These are phyloP conservation scores for Dendroctonus valens DNA, from an alignment of 1,140 invertebrate genomes.

Conservation along the genomic window DNA sequence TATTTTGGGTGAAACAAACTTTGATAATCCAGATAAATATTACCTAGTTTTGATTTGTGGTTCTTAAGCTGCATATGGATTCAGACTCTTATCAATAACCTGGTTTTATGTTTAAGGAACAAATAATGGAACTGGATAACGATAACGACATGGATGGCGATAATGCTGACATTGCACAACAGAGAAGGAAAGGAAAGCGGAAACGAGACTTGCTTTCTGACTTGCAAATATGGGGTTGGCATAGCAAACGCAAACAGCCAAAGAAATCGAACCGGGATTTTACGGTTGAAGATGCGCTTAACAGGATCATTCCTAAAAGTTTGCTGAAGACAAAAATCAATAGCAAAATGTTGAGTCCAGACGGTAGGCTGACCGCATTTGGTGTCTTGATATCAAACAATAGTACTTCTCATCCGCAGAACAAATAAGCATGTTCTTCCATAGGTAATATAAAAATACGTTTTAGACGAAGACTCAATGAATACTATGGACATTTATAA, in stretches of 20 bases:
- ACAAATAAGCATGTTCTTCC: neutral
- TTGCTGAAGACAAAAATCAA: constrained; percentile 53
- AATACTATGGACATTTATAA: constrained; percentile 64
- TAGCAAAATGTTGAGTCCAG: constrained; percentile 44
- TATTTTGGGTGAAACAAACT: too few relatives aligned
- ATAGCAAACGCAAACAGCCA: constrained; percentile 67
- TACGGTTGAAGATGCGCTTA: constrained; percentile 63
- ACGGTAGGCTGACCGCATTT: constrained; percentile 14
- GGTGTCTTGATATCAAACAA: neutral
- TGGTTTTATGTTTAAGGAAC: constrained; percentile 30
- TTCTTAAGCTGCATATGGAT: too few relatives aligned
- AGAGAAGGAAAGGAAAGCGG: constrained; percentile 57
- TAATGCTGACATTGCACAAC: constrained; percentile 45
- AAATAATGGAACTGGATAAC: constrained; percentile 44
- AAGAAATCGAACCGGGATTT: constrained; percentile 63
- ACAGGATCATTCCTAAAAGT: constrained; percentile 58
- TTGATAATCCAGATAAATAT: too few relatives aligned
- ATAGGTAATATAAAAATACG: neutral
- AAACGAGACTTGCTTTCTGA: constrained; percentile 66
- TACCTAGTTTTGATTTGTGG: too few relatives aligned
- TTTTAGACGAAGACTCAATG: constrained; percentile 57
- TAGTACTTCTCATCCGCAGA: neutral
- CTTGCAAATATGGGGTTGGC: constrained; percentile 71
- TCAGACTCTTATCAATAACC: too few relatives aligned
- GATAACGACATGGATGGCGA: constrained; percentile 35